These are phyloP conservation scores for Sander lucioperca DNA, from an alignment of 2,113 vertebrate species.

Conservation along the genomic window DNA sequence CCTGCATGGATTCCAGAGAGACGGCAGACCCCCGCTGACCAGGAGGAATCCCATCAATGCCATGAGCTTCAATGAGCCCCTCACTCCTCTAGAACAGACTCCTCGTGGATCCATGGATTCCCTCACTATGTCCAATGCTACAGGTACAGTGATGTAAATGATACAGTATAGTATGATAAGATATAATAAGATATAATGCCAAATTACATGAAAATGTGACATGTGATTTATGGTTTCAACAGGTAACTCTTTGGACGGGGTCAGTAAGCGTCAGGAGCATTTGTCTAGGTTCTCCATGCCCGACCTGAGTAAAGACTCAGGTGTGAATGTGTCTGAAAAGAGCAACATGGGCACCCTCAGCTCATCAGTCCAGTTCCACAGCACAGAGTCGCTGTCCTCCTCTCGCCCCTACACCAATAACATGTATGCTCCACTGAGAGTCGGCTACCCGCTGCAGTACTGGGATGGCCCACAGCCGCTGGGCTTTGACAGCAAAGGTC, in stretches of 20 bases:
- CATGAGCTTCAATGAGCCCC: conserved; percentile 93
- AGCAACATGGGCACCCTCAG: conserved; percentile 98
- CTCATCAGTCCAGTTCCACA: conserved; percentile 95
- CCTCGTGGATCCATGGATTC: conserved; percentile 97
- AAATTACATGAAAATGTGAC: conserved; percentile 17
- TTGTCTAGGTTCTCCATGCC: conserved; percentile 99
- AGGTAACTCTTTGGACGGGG: conserved; percentile 94
- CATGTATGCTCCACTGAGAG: conserved; percentile 86
- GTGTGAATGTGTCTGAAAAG: conserved; percentile 97
- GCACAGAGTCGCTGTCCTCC: conserved; percentile 94
- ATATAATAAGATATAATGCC: not conserved
- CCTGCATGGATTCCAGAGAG: conserved; percentile 91
- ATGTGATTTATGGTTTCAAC: conserved; percentile 33
- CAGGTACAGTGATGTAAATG: conserved; percentile 81
- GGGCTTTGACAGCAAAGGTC: conserved; percentile 88
- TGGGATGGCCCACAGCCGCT: conserved; percentile 85
- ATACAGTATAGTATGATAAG: not conserved
- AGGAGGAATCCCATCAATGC: conserved; percentile 93
- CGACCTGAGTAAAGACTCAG: conserved; percentile 98
- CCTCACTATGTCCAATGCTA: conserved; percentile 92
- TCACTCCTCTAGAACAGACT: conserved; percentile 93
- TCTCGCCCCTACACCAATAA: conserved; percentile 93
- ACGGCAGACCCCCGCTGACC: conserved; percentile 75
- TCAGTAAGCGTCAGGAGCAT: conserved; percentile 94
- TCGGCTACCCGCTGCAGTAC: conserved; percentile 87